These are phyloP conservation scores for Aphis gossypii DNA, from an alignment of 1,140 invertebrate species.

Conservation along the genomic window DNA sequence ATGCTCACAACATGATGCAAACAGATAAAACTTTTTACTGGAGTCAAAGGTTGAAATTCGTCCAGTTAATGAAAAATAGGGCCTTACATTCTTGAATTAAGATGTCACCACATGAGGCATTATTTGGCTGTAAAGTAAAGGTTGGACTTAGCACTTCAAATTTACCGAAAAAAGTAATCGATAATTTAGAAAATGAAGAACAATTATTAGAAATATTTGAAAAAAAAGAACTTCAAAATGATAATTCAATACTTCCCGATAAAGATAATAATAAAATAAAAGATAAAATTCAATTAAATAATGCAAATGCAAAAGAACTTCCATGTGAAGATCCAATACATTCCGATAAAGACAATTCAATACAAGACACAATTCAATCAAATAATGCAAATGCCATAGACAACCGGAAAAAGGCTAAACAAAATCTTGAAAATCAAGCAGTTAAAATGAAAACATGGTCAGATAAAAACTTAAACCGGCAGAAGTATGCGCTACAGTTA, in stretches of 20 bases:
- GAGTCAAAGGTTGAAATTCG: constrained; percentile 62
- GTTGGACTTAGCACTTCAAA: not conserved
- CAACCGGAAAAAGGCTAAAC: not conserved
- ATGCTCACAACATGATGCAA: not conserved
- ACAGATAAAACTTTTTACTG: constrained; percentile 53
- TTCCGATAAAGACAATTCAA: no score
- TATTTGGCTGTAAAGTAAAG: constrained; percentile 60
- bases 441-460: not conserved
- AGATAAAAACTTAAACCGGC: not conserved
- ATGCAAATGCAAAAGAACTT: no score
- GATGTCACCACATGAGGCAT: constrained; percentile 62
- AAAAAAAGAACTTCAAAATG: not conserved
- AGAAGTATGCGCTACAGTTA: no score
- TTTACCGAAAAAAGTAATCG: not conserved
- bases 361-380: no score
- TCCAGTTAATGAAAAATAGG: constrained; percentile 63
- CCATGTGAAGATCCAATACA: no score
- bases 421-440: not conserved
- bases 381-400: not conserved
- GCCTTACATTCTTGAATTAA: constrained; percentile 62
- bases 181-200: no score
- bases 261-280: no score
- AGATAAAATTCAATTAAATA: no score
- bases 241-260: no score
- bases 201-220: no score